phyloP scores from a whole-genome alignment of 2,797 vertebrate species.

The Tangara arthus region DNA sequence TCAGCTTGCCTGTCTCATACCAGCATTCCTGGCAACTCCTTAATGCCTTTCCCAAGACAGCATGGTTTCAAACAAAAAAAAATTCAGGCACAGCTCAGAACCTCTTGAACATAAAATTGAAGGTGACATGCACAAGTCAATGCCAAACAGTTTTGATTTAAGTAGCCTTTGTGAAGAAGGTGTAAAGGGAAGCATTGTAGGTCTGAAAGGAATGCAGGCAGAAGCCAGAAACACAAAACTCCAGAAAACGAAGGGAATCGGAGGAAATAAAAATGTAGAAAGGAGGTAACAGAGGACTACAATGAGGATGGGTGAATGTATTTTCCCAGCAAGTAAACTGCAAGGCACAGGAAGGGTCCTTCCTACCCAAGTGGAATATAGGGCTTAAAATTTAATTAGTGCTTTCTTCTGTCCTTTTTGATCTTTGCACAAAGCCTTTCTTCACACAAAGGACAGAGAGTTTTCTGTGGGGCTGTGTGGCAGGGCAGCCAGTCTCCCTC shows the following conservation, averaged over 20 bases:
- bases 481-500: neutral
- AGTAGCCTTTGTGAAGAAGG: neutral
- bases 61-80: neutral
- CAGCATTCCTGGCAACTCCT: neutral
- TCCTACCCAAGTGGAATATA: neutral
- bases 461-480: neutral
- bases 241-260: neutral
- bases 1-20: neutral
- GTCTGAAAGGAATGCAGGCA: neutral
- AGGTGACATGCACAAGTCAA: neutral
- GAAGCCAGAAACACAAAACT: neutral
- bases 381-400: slow-evolving; percentile 16
- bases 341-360: neutral
- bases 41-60: neutral
- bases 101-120: neutral
- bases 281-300: neutral
- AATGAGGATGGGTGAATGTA: neutral
- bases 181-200: neutral
- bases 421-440: slow-evolving; percentile 45
- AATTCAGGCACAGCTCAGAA: neutral
- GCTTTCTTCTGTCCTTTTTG: slow-evolving; percentile 19
- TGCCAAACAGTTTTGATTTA: neutral
- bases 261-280: neutral
- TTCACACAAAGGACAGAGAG: slow-evolving; percentile 20
- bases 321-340: neutral